A percentile compares a stretch with the other conserved stretches of the same genome.
These are phyloP conservation scores for Hemicrepidius hirtus DNA, from an alignment of 2,888 invertebrate genomes.

Conservation along the genomic window DNA sequence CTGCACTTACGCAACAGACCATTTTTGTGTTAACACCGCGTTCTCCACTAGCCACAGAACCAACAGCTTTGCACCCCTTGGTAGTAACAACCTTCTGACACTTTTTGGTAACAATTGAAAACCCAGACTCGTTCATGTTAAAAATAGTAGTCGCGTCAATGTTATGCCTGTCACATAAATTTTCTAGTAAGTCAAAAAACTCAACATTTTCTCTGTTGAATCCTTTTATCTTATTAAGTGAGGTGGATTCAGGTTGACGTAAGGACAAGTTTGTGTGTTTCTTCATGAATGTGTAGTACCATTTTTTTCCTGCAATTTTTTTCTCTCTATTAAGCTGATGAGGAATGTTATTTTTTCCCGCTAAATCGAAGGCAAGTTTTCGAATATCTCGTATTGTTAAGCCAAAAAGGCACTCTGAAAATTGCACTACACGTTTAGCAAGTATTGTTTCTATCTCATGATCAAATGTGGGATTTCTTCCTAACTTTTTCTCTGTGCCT, in stretches of 20 bases:
- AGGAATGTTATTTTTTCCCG: slow-evolving; percentile 29
- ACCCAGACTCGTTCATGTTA: slow-evolving; percentile 47
- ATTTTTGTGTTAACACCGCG: slow-evolving; percentile 55
- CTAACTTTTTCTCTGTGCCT: not conserved
- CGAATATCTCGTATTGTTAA: not conserved
- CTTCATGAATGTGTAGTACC: slow-evolving; percentile 40
- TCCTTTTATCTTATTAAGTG: slow-evolving; percentile 15
- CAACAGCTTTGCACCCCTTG: slow-evolving; percentile 46
- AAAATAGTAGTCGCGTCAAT: not conserved
- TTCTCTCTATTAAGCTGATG: slow-evolving; percentile 34
- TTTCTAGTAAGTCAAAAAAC: slow-evolving; percentile 54
- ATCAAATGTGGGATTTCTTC: not conserved
- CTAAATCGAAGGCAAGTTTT: slow-evolving; percentile 35
- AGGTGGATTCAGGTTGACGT: slow-evolving; percentile 10
- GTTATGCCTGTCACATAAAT: too few species aligned
- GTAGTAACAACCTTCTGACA: slow-evolving; percentile 35
- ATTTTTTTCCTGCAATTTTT: not conserved
- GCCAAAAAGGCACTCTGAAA: not conserved
- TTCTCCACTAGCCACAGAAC: slow-evolving; percentile 51
- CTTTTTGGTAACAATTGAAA: slow-evolving; percentile 43
- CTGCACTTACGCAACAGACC: slow-evolving; percentile 53
- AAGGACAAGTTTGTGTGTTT: slow-evolving; percentile 41
- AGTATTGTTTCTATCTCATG: not conserved
- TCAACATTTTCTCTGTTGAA: slow-evolving; percentile 9
- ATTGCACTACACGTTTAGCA: not conserved